Base-by-base conservation (phyloP, 2,113 vertebrate genomes). In the Serinus canaria region DNA sequence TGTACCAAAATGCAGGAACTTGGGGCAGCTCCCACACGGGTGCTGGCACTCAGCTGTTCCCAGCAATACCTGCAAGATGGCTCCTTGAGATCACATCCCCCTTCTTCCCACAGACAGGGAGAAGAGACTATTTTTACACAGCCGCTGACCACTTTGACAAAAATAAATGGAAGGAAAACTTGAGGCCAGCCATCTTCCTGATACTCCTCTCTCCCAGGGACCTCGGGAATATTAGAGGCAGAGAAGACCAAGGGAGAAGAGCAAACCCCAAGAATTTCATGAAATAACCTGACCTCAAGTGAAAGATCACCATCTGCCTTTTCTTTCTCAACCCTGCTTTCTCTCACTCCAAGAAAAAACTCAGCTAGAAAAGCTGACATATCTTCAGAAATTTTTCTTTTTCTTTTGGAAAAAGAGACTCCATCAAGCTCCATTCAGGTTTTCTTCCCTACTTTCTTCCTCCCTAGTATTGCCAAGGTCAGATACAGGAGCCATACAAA, bases 11-110 rank as follows among this genome's bases (percentile, higher is more conserved):
- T 0, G 1, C 24, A 64, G 76, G 41, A 39, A 25, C 7, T 69
- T 1, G 7, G 31, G 1, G 4, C 56, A 72, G 39, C 41, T 89
- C 39, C 16, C 41, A 21, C 2, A 3, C 0, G 4, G 30, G 49
- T 0, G 0, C 7, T 46, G 35, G 62, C 0, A 0, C 53, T 76
- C 0, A 0, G 21, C 77, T 55, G n/a, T 8, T 58, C 37, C 30
- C 11, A 11, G 58, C 49, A 25, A 4, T 19, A 85, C 59, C 82
- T 93, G 79, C 85, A 74, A 77, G 67, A 80, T 66, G 55, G 68
- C 44, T 72, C 69, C 76, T 41, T 12, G 39, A 62, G 68, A 88
- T 78, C 88, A 77, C 63, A 62, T 80, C 63, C 49, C 68, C 35
- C 63, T 69, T 73, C 87, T 67, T 92, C 68, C 50, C 69, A 75